Conservation (phyloP, 2,797 vertebrate species). For the Tarsius wallacei region DNA sequence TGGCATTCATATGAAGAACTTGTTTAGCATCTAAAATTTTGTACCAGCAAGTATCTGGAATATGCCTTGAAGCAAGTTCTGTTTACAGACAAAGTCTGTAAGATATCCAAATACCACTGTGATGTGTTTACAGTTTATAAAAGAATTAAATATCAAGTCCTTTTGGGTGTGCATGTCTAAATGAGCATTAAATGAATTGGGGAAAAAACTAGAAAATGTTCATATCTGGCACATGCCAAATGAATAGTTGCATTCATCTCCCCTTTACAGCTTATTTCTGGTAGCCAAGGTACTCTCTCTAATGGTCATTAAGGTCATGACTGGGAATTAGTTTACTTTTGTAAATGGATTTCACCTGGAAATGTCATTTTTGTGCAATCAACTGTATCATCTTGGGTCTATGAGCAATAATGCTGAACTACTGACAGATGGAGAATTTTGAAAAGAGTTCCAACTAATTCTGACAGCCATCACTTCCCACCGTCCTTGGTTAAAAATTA, state of each 20-base stretch:
- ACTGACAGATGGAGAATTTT: conserved; percentile 84
- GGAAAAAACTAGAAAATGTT: conserved; percentile 49
- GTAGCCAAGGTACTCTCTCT: conserved; percentile 23
- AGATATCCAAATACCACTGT: conserved; percentile 84
- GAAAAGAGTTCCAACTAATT: conserved; percentile 81
- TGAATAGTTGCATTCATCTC: conserved; percentile 58
- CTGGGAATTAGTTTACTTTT: conserved; percentile 72
- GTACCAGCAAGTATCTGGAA: conserved; percentile 75
- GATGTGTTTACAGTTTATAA: conserved; percentile 77
- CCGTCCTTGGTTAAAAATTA: conserved; percentile 77
- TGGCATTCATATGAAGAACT: conserved; percentile 80
- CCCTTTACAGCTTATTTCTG: conserved; percentile 51
- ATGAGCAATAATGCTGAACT: conserved; percentile 75
- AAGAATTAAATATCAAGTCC: conserved; percentile 76
- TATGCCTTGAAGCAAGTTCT: conserved; percentile 79
- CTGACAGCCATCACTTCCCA: conserved; percentile 83
- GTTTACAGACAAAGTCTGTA: conserved; percentile 83
- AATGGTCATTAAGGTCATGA: conserved; percentile 73
- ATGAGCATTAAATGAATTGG: conserved; percentile 73
- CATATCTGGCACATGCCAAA: conserved; percentile 12
- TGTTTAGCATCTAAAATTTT: conserved; percentile 79
- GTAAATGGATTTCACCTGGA: conserved; percentile 84
- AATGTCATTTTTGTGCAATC: conserved; percentile 77
- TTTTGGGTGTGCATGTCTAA: conserved; percentile 77
- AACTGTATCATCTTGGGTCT: conserved; percentile 73